Base-by-base conservation (phyloP, 1,140 invertebrate genomes). In the Eriocheir sinensis region DNA sequence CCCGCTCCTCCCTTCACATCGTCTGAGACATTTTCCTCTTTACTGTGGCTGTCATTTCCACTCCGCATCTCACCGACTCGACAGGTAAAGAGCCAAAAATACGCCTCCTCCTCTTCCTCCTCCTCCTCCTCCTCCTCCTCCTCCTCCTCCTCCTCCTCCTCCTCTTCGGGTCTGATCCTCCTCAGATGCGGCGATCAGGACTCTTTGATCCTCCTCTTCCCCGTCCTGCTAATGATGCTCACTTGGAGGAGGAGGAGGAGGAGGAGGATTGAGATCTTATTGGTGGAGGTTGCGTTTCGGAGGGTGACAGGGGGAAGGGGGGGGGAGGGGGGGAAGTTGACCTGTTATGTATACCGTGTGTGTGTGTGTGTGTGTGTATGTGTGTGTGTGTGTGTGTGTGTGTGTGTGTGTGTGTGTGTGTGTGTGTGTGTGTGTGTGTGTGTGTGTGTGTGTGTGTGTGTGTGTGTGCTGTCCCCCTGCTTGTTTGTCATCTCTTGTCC, bases 371-470 rank as follows among this genome's bases (percentile, higher is more conserved):
- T 72, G 60, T 72, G 60, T 72, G 60, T 72, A n/a, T 72, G 60
- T 72, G 60, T 72, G 60, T 72, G 60, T 72, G 60, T 72, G 48
- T 53, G 48, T 53, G 48, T 53, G 48, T 72, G 60, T 60, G 53
- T 60, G 53, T 60, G 53, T 72, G 60, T 72, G 60, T 72, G 60
- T 72, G 60, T 72, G 60, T 72, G 60, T 72, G 60, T 72, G 60
- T 72, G 60, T 72, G 60, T 72, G 53, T 8, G 53, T 60, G 53
- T 60, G 53, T 60, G 53, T 60, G 53, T 60, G 53, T 72, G 60
- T 72, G 60, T 72, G 60, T 72, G 60, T 72, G 60, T 72, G 60
- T 72, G 60, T 72, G 60, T 72, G 60, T 72, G 60, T 72, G 48
- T 53, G 48, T 53, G 48, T 53, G 48, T 72, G 60, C 21, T 72